Evolutionary conservation across 2,888 invertebrate genomes (phyloP), one percentile per base, ranked within the genome.

Genomic region (Heliconius ismenius): DNA sequence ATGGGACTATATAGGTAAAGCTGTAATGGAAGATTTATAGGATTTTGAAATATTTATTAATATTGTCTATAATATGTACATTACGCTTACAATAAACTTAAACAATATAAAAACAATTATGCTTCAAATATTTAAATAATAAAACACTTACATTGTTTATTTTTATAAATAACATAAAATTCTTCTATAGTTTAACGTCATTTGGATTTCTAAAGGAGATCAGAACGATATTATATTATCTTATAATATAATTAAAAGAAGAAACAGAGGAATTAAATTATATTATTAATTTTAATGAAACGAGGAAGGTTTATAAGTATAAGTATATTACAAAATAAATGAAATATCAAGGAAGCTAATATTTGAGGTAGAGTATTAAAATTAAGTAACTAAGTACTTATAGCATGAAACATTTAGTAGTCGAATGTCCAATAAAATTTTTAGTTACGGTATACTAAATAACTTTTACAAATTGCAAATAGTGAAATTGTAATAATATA

Each of bases 321-420:
- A 4, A 0, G 4, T n/a, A 64, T 21, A 64, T 10, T n/a, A n/a
- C 9, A n/a, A 65, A 39, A 43, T 43, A 24, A 39, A 24, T 24
- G 13, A 67, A 24, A 43, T 15, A 26, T 39, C 24, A 39, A 74
- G 77, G 80, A 80, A 79, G 70, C 64, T 64, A 39, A 60, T 15
- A 72, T 26, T 70, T 65, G 80, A 80, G 80, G 80, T 80, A 80
- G 78, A 76, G 73, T 36, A 73, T 76, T 73, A 58, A 70, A 32
- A 70, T 32, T 68, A 78, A 74, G 49, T 43, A 62, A 26, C 2
- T 32, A 32, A 32, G 32, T 62, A n/a, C n/a, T n/a, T n/a, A 62
- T 60, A 24, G 26, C 28, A 73, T 65, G 70, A 80, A 80, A 79
- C 70, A 60, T 64, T 73, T 74, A 78, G 65, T 24, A 75, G 64